Percentiles rank a stretch among this genome's conserved stretches.
Evolutionary conservation across 2,888 invertebrate genomes (phyloP).

Genomic region (Scaptomyza tumidula): DNA sequence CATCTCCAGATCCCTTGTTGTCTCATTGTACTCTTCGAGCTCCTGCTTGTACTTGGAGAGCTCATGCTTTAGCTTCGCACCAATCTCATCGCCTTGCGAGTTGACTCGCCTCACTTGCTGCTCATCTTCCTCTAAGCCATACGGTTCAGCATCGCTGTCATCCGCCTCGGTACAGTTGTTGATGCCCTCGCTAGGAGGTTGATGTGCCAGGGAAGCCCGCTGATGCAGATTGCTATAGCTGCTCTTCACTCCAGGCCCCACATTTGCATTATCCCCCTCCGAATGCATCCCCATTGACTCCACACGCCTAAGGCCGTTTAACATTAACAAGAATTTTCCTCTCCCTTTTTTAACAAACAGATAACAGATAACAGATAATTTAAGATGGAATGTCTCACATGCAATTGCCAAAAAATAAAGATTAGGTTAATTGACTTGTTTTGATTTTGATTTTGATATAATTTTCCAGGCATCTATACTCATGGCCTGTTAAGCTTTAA

Average conservation of each 20-base stretch:
- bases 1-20: constrained; percentile 76
- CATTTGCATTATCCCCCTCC: constrained; percentile 34
- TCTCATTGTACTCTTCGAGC: constrained; percentile 76
- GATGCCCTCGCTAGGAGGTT: constrained; percentile 12
- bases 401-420: constrained; percentile 60
- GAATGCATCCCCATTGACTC: constrained; percentile 61
- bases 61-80: constrained; percentile 71
- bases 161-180: constrained; percentile 14
- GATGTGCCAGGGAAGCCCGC: constrained; percentile 30
- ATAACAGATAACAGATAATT: constrained; percentile 76
- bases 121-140: constrained; percentile 19
- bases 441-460: constrained; percentile 31
- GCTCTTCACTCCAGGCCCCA: constrained; percentile 10
- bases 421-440: constrained; percentile 28
- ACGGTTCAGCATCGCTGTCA: constrained; percentile 36
- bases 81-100: constrained; percentile 50
- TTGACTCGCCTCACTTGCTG: neutral
- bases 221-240: constrained; percentile 35
- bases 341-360: constrained; percentile 56
- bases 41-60: constrained; percentile 77
- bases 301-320: constrained; percentile 26
- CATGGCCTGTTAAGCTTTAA: constrained; percentile 50
- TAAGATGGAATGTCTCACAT: constrained; percentile 62
- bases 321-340: constrained; percentile 56
- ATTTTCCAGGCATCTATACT: constrained; percentile 17